A percentile compares a stretch with the other conserved stretches of the same genome.
These are phyloP conservation scores for Chloroceryle aenea DNA, from an alignment of 2,113 vertebrate genomes.

Conservation along the genomic window DNA sequence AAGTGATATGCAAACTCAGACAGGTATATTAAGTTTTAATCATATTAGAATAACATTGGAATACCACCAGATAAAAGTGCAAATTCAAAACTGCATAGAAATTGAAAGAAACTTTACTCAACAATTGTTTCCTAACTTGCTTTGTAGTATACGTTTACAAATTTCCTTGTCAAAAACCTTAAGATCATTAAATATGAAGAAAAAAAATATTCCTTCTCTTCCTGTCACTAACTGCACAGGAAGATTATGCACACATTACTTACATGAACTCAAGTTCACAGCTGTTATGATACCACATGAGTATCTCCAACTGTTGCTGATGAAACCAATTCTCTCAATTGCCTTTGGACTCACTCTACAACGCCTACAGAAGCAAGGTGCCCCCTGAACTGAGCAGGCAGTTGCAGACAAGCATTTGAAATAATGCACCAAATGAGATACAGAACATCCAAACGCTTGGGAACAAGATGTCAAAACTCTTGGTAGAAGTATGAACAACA, in stretches of 20 bases:
- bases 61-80: not conserved
- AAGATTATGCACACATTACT: slow-evolving; percentile 39
- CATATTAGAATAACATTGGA: not conserved
- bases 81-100: not conserved
- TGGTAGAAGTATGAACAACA: not conserved
- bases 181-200: not conserved
- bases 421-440: not conserved
- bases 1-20: not conserved
- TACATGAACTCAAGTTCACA: slow-evolving; percentile 38
- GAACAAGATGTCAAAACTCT: not conserved
- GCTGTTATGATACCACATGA: slow-evolving; percentile 23
- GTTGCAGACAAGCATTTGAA: not conserved
- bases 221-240: slow-evolving; percentile 3
- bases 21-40: not conserved
- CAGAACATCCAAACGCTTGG: not conserved
- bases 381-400: not conserved
- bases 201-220: slow-evolving; percentile 10
- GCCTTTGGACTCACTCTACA: not conserved
- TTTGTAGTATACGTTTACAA: not conserved
- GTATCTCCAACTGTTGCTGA: slow-evolving; percentile 42
- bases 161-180: not conserved
- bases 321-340: not conserved
- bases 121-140: not conserved
- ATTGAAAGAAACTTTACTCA: not conserved
- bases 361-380: not conserved